phyloP scores from a whole-genome alignment of 2,888 invertebrate species.

The Crematogaster levior region DNA sequence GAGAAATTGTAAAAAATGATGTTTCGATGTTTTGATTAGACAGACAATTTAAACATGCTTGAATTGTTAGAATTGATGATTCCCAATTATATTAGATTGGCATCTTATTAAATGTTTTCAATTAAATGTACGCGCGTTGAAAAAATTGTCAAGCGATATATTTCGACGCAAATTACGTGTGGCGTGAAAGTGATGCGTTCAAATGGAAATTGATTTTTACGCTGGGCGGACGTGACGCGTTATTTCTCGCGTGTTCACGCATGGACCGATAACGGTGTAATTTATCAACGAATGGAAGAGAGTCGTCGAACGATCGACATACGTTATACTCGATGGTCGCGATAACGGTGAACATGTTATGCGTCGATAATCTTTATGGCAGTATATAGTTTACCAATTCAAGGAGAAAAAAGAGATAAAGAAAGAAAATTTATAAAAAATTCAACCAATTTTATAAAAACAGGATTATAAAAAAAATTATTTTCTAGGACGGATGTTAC shows the following conservation, averaged over 20 bases:
- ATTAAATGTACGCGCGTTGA: background rate
- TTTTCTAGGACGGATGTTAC: background rate
- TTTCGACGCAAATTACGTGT: constrained; percentile 28
- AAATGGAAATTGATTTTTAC: constrained; percentile 44
- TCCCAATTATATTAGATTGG: background rate
- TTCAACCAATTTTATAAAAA: constrained; percentile 17
- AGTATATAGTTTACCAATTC: background rate
- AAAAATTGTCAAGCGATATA: constrained; percentile 33
- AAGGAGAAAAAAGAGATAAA: background rate
- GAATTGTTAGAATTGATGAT: background rate
- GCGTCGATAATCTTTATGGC: constrained; percentile 13
- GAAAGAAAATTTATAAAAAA: constrained; percentile 14
- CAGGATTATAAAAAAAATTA: background rate
- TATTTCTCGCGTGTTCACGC: constrained; percentile 48
- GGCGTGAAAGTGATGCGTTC: constrained; percentile 16
- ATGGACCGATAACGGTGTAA: constrained; percentile 40
- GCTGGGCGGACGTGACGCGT: constrained; percentile 12
- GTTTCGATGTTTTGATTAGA: background rate
- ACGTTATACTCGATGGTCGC: constrained; percentile 29
- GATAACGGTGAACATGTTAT: constrained; percentile 12
- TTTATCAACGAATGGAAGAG: constrained; percentile 47
- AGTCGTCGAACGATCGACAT: constrained; percentile 44
- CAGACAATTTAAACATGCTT: background rate
- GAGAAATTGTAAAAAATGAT: background rate
- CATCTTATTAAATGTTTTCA: constrained; percentile 16